These are phyloP conservation scores for Ammodytes dubius DNA, from an alignment of 2,113 vertebrate species.

Conservation along the genomic window DNA sequence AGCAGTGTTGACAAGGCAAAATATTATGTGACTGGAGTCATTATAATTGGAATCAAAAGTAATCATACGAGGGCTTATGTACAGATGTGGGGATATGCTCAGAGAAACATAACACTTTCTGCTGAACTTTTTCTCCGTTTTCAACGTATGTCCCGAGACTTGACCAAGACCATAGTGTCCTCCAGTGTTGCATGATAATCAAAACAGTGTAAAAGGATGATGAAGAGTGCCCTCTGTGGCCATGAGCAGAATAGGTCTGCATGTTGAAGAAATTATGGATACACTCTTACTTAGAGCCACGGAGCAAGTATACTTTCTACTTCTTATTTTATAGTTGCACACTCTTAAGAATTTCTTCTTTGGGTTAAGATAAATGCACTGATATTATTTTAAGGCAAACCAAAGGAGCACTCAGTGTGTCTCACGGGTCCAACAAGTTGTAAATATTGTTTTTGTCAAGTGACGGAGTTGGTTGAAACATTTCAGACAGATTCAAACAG, in stretches of 20 bases:
- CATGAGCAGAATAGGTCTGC: neutral
- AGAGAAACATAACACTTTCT: neutral
- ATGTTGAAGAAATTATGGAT: neutral
- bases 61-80: neutral
- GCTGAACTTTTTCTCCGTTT: neutral
- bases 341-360: neutral
- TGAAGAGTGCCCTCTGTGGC: slow-evolving; percentile 46
- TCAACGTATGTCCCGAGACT: neutral
- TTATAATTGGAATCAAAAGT: neutral
- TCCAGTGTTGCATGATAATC: neutral
- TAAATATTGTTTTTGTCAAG: neutral
- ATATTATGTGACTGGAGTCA: neutral
- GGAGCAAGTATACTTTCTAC: no score
- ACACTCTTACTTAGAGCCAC: neutral
- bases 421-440: neutral
- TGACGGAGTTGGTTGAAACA: neutral
- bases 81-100: neutral
- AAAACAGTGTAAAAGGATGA: slow-evolving; percentile 10
- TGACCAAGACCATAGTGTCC: neutral
- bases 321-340: neutral
- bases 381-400: neutral
- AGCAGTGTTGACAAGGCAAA: neutral
- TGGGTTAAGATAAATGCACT: neutral
- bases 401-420: neutral
- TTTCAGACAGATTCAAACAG: neutral